phyloP scores from a whole-genome alignment of 2,888 invertebrate species.

The Netelia inedita region DNA sequence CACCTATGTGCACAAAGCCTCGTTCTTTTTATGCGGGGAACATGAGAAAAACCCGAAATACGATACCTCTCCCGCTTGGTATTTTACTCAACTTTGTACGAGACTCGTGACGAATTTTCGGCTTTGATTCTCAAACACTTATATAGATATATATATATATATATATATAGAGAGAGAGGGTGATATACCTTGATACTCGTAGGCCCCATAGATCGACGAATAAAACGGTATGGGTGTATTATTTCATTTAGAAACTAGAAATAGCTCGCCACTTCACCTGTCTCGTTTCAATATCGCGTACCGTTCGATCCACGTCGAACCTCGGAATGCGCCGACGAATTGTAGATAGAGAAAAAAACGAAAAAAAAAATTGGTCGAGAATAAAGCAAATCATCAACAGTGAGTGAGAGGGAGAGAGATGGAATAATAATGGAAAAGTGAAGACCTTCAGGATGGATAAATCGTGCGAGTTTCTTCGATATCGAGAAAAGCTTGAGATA shows the following conservation, averaged over 20 bases:
- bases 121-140: conserved; percentile 48
- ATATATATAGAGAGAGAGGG: no score
- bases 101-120: conserved; percentile 32
- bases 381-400: neutral
- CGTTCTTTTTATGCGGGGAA: no score
- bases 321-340: neutral
- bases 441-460: neutral
- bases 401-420: neutral
- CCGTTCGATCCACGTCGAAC: conserved; percentile 35
- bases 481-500: neutral
- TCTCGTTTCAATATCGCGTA: conserved; percentile 72
- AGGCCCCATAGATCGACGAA: conserved; percentile 3
- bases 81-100: neutral
- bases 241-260: conserved; percentile 16
- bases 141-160: conserved; percentile 8
- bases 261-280: conserved; percentile 17
- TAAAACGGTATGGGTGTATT: conserved; percentile 22
- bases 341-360: neutral
- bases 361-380: neutral
- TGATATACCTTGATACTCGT: neutral
- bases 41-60: conserved; percentile 40
- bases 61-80: conserved; percentile 26
- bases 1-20: conserved; percentile 17
- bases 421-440: neutral
- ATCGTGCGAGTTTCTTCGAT: neutral